Base-by-base conservation (phyloP, 2,888 invertebrate species). In the Drosophila paranaensis region DNA sequence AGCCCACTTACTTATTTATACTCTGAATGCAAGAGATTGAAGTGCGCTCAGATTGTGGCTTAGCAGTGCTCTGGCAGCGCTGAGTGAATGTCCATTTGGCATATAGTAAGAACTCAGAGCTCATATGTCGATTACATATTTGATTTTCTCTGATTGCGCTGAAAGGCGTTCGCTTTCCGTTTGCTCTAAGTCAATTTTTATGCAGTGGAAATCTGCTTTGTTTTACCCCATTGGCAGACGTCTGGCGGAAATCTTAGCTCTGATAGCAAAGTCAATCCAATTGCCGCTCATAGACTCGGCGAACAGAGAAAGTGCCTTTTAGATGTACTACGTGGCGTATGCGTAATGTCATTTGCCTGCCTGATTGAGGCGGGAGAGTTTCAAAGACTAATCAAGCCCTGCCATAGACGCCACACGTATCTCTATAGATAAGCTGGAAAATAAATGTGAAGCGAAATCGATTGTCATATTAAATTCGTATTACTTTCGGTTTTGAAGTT, bases 131-230 rank as follows among this genome's bases (percentile, higher is more conserved):
- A 73, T 64, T 72, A 75, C 63, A 77, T 80, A 82, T 82, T 70
- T 79, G 80, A 79, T 82, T 76, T 79, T 60, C 54, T 46, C 66
- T 66, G 80, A 74, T 73, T 79, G 64, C 55, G 62, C 53, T 54
- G 54, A 50, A 37, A 58, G 51, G 63, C 54, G 46, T 42, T 61
- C 45, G n/a, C 57, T 50, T 54, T 46, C 48, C 55, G 56, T 69
- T 69, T 33, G 63, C 65, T 66, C 65, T 27, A 67, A 81, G 60
- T 58, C 65, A 58, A 68, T 68, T 81, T 60, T 58, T 27, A 56
- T 61, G 64, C 60, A 68, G 60, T 60, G 42, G 16, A 55, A 63
- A 57, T 57, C 55, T 60, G 53, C 6, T 48, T 42, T 20, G 42
- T 51, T 46, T 45, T 35, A 30, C 16, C 27, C 39, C 37, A 20